phyloP scores from a whole-genome alignment of 2,113 vertebrate species.

The Laterallus jamaicensis region DNA sequence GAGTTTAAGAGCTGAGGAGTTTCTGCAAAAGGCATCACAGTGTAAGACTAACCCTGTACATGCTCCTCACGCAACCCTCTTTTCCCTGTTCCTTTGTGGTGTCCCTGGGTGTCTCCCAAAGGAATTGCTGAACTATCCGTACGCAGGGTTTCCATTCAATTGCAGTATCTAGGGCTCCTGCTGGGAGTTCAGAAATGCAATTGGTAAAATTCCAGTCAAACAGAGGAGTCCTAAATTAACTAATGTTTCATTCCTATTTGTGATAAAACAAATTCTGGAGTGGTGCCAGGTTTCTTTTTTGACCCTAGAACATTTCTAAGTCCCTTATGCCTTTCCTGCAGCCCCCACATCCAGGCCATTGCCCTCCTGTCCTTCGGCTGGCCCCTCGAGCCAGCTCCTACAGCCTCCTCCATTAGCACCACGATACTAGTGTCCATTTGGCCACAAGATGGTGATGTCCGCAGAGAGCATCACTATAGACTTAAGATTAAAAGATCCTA shows the following conservation, averaged over 20 bases:
- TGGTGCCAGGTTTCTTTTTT: neutral
- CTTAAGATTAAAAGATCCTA: neutral
- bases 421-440: neutral
- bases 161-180: neutral
- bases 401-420: neutral
- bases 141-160: neutral
- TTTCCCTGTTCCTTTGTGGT: neutral
- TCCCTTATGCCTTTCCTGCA: neutral
- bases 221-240: neutral
- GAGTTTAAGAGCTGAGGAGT: neutral
- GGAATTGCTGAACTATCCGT: neutral
- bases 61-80: neutral
- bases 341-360: neutral
- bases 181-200: constrained; percentile 27
- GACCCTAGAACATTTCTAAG: neutral
- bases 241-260: neutral
- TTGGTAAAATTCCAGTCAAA: neutral
- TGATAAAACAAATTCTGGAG: constrained; percentile 1
- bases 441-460: neutral
- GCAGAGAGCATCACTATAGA: neutral
- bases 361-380: neutral
- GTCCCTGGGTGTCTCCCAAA: neutral
- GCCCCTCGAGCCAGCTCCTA: neutral
- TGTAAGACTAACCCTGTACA: neutral
- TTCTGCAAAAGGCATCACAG: neutral